Percentiles rank a stretch among this genome's conserved stretches.
phyloP scores from a whole-genome alignment of 2,797 vertebrate genomes.

The Ptychobarbus kaznakovi region DNA sequence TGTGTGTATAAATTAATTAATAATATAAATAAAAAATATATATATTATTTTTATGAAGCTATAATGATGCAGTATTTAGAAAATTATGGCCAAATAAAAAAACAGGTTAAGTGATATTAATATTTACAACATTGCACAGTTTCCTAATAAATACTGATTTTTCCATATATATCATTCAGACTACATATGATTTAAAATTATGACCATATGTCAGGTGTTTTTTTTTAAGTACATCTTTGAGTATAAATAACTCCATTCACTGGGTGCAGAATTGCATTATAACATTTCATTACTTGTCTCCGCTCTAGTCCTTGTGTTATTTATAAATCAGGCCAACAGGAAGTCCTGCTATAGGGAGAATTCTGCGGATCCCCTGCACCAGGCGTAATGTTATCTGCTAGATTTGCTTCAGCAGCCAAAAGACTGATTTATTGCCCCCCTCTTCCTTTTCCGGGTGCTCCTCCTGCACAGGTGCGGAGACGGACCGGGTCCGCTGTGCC shows the following conservation, averaged over 20 bases:
- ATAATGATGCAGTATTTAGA: not conserved
- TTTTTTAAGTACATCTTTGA: slow-evolving; percentile 7
- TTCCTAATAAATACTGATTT: not conserved
- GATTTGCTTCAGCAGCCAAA: slow-evolving; percentile 50
- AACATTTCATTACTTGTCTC: slow-evolving; percentile 12
- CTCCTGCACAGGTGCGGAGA: slow-evolving; percentile 69
- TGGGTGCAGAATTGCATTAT: not conserved
- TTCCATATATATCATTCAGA: not conserved
- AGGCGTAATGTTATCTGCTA: slow-evolving; percentile 49
- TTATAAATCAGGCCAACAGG: slow-evolving; percentile 37
- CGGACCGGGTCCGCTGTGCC: slow-evolving; percentile 59
- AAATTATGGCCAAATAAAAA: not conserved
- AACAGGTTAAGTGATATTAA: not conserved
- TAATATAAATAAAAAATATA: too few species aligned
- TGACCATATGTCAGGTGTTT: not conserved
- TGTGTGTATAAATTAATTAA: too few species aligned
- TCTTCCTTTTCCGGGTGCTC: slow-evolving; percentile 58
- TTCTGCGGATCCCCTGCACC: slow-evolving; percentile 42
- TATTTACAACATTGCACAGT: not conserved
- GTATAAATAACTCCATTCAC: slow-evolving; percentile 15
- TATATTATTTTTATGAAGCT: not conserved
- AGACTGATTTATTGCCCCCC: slow-evolving; percentile 57
- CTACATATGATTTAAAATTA: not conserved
- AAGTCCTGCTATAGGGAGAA: slow-evolving; percentile 40
- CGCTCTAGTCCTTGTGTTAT: not conserved